phyloP scores from a whole-genome alignment of 1,140 invertebrate genomes.

The Pteromalus puparum region DNA sequence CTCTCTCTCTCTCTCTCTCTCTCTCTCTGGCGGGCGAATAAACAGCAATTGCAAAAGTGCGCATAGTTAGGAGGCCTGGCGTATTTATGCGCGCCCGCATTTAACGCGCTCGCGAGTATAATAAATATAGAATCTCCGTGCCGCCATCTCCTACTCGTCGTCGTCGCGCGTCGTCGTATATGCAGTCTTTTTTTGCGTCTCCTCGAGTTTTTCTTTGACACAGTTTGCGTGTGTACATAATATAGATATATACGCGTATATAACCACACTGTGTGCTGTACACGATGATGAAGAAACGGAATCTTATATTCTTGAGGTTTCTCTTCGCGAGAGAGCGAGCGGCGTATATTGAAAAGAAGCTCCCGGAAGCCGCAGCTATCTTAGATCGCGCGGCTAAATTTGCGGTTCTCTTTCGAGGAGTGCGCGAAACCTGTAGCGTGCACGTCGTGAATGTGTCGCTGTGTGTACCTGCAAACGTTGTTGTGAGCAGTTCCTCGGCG shows the following conservation, averaged over 20 bases:
- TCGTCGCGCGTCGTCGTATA: too few relatives aligned
- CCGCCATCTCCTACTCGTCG: not conserved
- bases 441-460: not conserved
- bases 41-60: not conserved
- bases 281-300: not conserved
- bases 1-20: not conserved
- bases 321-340: not conserved
- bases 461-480: too few relatives aligned
- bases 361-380: conserved; percentile 24
- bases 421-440: conserved; percentile 32
- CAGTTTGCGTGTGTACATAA: not conserved
- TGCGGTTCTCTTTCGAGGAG: conserved; percentile 9
- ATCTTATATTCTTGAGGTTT: conserved; percentile 7
- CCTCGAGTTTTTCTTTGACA: not conserved
- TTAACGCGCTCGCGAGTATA: conserved; percentile 20
- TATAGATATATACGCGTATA: too few relatives aligned
- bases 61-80: not conserved
- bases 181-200: not conserved
- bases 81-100: conserved; percentile 35
- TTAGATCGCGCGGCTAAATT: conserved; percentile 30
- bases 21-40: not conserved
- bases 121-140: conserved; percentile 23
- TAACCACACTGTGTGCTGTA: not conserved
- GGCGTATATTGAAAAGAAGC: not conserved
- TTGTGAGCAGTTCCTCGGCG: too few relatives aligned